phyloP scores from a whole-genome alignment of 30 jellyfish, hydroid and myxozoan genomes.

The Sanderia malayensis region DNA sequence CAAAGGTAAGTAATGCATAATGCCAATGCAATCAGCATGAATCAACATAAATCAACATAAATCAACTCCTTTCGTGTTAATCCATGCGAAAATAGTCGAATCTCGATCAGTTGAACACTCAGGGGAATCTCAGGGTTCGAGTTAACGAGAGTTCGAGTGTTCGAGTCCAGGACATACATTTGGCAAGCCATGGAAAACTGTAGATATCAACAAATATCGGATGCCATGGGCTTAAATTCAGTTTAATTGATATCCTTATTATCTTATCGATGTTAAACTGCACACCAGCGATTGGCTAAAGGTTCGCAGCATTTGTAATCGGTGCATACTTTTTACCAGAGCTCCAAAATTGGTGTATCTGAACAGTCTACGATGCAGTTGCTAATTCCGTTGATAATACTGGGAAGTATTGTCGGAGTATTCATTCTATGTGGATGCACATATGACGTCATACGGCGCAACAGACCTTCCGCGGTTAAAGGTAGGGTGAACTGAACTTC shows the following conservation, averaged over 20 bases:
- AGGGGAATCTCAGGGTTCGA: too few relatives aligned
- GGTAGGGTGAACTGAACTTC: neutral
- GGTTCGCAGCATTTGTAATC: neutral
- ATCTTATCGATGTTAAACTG: too few relatives aligned
- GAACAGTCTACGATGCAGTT: neutral
- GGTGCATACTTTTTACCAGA: neutral
- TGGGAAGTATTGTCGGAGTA: slow-evolving; percentile 14
- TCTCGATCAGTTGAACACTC: too few relatives aligned
- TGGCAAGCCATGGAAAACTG: too few relatives aligned
- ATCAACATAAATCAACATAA: too few relatives aligned
- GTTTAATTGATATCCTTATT: too few relatives aligned
- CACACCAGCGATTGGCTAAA: neutral
- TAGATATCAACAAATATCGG: neutral
- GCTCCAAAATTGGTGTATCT: neutral
- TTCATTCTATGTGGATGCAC: slow-evolving; percentile 5
- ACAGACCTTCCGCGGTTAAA: neutral
- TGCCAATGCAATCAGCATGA: too few relatives aligned
- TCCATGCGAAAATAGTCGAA: too few relatives aligned
- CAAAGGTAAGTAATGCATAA: too few relatives aligned
- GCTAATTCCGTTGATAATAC: slow-evolving; percentile 5
- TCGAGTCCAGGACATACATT: too few relatives aligned
- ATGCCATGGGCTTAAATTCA: neutral
- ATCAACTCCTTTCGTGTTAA: too few relatives aligned
- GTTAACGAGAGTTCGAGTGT: too few relatives aligned
- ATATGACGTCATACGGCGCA: neutral